Conservation (phyloP, 1,140 invertebrate species). For the Sitobion miscanthi region DNA sequence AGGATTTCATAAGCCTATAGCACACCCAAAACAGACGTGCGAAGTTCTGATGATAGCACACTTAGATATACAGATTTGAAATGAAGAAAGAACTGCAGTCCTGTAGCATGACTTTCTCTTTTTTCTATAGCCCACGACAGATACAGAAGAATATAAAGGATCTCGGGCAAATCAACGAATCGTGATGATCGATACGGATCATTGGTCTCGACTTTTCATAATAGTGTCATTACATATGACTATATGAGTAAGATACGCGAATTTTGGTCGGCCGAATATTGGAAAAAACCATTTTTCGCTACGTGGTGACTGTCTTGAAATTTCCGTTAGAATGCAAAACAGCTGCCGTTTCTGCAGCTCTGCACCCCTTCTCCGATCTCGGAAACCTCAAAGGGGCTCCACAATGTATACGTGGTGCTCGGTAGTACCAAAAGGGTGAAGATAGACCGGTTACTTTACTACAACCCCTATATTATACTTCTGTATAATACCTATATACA, state of each 20-base stretch:
- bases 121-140: slow-evolving; percentile 45
- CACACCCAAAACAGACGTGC: slow-evolving; percentile 50
- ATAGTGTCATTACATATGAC: slow-evolving; percentile 42
- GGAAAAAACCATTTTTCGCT: not conserved
- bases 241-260: not conserved
- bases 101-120: slow-evolving; percentile 46
- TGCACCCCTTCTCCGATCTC: not conserved
- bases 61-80: slow-evolving; percentile 45
- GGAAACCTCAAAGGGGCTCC: slow-evolving; percentile 4
- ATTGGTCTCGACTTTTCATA: slow-evolving; percentile 44
- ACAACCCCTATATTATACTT: not conserved
- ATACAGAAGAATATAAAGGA: slow-evolving; percentile 45
- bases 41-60: slow-evolving; percentile 40
- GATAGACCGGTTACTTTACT: slow-evolving; percentile 40
- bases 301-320: not conserved
- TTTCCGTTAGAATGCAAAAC: slow-evolving; percentile 52
- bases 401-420: not conserved
- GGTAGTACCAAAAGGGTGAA: slow-evolving; percentile 20
- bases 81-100: slow-evolving; percentile 27
- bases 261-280: slow-evolving; percentile 14
- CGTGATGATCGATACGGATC: slow-evolving; percentile 56
- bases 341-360: slow-evolving; percentile 22
- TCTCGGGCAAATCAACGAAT: slow-evolving; percentile 49
- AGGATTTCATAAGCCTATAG: slow-evolving; percentile 34
- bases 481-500: not conserved